phyloP scores from a whole-genome alignment of 92 coral and sea anemone species.

The Palythoa grandis region DNA sequence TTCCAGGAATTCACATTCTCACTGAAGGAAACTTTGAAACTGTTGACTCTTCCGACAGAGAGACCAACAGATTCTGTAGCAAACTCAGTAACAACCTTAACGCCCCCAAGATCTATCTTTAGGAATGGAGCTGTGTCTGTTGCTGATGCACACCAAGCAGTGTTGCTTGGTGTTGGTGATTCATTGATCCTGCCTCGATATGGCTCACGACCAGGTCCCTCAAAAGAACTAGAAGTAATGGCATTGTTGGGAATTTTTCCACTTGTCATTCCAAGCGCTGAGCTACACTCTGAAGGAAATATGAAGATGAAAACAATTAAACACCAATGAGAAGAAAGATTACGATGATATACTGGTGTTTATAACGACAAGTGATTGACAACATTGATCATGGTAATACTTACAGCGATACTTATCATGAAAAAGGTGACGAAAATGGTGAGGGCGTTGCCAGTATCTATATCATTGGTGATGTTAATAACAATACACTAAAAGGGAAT shows the following conservation, averaged over 20 bases:
- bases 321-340: no score
- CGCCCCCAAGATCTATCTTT: slow-evolving; percentile 17
- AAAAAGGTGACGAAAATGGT: no score
- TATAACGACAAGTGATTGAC: no score
- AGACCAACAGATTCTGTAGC: slow-evolving; percentile 7
- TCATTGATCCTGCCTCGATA: slow-evolving; percentile 13
- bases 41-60: not conserved
- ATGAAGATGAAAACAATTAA: not conserved
- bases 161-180: not conserved
- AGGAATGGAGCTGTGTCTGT: slow-evolving; percentile 21
- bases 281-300: slow-evolving; percentile 25
- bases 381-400: not conserved
- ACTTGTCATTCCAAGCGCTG: slow-evolving; percentile 11
- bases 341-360: no score
- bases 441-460: no score
- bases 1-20: slow-evolving; percentile 12
- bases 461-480: no score
- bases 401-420: not conserved
- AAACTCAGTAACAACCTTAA: slow-evolving; percentile 21
- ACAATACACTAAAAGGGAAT: no score
- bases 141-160: slow-evolving; percentile 24
- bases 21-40: slow-evolving; percentile 11
- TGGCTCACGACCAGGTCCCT: slow-evolving; percentile 6
- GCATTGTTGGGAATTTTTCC: slow-evolving; percentile 24
- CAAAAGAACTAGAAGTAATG: slow-evolving; percentile 11